Conservation (phyloP, 2,113 vertebrate species). For the Atlantisia rogersi region DNA sequence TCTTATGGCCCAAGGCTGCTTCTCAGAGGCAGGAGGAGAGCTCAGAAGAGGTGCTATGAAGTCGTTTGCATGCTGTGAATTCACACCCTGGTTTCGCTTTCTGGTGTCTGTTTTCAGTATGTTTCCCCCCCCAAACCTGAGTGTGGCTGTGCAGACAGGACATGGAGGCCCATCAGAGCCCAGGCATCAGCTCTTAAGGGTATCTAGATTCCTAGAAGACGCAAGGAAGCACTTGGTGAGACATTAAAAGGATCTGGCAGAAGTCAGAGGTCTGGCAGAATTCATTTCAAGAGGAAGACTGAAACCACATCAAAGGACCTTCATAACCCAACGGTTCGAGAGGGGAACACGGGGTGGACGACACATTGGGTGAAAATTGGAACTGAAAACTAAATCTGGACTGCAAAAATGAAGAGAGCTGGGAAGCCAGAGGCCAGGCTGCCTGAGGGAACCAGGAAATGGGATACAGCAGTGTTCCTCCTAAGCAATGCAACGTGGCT, state of each 20-base stretch:
- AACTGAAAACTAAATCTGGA: neutral
- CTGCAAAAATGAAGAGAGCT: neutral
- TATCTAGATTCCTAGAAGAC: neutral
- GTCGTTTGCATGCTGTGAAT: neutral
- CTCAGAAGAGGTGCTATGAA: neutral
- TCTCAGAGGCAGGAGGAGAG: neutral
- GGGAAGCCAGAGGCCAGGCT: neutral
- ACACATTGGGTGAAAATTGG: neutral
- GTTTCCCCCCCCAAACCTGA: neutral
- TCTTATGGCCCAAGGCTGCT: fast-evolving
- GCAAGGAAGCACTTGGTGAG: neutral
- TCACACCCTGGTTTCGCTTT: neutral
- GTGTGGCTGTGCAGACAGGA: neutral
- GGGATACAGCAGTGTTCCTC: neutral
- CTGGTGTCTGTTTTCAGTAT: neutral
- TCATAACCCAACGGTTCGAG: neutral
- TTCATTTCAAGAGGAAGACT: constrained; percentile 1
- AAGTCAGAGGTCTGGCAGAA: neutral
- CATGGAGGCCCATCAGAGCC: neutral
- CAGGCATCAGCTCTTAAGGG: neutral
- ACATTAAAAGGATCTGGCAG: neutral
- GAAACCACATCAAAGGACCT: constrained; percentile 34
- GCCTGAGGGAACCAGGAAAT: neutral
- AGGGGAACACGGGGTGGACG: neutral
- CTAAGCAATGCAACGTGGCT: neutral